Evolutionary conservation across 2,797 vertebrate genomes (phyloP).

Genomic region (Buphagus erythrorhynchus): DNA sequence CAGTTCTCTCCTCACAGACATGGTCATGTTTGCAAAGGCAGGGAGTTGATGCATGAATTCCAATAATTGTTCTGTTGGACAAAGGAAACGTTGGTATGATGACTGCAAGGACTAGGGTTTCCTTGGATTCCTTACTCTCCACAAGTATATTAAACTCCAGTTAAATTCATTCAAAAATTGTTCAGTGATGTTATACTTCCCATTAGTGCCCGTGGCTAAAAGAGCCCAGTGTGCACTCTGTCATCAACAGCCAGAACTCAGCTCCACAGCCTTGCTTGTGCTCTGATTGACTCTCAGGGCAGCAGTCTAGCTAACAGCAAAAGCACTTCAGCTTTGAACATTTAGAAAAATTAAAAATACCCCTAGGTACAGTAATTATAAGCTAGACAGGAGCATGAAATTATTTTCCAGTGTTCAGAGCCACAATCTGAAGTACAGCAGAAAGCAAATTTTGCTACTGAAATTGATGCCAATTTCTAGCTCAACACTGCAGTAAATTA

Average conservation of each 20-base stretch:
- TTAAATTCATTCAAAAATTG: not conserved
- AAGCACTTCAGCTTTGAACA: slow-evolving; percentile 12
- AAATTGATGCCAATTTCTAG: not conserved
- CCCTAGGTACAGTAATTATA: not conserved
- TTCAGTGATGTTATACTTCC: not conserved
- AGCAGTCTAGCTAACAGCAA: not conserved
- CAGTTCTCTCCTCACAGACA: slow-evolving; percentile 87
- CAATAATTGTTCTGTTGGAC: slow-evolving; percentile 82
- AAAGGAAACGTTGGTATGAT: slow-evolving; percentile 4
- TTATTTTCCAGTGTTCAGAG: not conserved
- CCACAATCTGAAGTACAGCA: not conserved
- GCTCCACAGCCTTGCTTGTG: not conserved
- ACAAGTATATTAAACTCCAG: not conserved
- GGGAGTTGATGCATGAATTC: slow-evolving; percentile 91
- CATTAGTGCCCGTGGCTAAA: not conserved
- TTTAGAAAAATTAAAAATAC: not conserved
- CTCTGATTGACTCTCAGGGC: not conserved
- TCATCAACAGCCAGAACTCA: not conserved
- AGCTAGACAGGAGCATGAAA: not conserved
- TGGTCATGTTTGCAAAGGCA: slow-evolving; percentile 90
- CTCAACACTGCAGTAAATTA: not conserved
- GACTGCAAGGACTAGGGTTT: not conserved
- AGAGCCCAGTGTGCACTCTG: not conserved
- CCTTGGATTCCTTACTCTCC: not conserved
- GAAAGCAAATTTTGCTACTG: not conserved